Evolutionary conservation across 2,888 invertebrate genomes (phyloP).

Genomic region (Gymnosoma rotundatum): DNA sequence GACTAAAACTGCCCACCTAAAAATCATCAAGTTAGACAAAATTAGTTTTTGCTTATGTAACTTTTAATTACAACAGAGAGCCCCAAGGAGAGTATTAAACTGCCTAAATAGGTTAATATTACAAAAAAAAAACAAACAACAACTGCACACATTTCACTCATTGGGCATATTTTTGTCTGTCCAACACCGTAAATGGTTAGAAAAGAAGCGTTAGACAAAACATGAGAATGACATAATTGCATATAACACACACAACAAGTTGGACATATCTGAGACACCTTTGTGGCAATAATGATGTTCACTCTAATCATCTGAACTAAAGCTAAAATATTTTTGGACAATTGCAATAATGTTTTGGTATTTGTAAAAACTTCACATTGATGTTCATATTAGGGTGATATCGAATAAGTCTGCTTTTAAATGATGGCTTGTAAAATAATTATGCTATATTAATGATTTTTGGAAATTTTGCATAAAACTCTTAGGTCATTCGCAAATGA

Average conservation of each 20-base stretch:
- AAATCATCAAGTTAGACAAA: background rate
- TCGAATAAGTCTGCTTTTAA: too few relatives aligned
- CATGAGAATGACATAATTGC: slow-evolving; percentile 26
- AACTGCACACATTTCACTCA: background rate
- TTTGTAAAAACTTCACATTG: background rate
- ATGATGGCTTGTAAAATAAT: too few relatives aligned
- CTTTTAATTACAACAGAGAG: background rate
- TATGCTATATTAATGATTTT: too few relatives aligned
- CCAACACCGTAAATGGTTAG: slow-evolving; percentile 7
- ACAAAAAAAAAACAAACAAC: background rate
- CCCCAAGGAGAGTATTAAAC: background rate
- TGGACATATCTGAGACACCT: slow-evolving; percentile 40
- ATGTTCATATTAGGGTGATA: background rate
- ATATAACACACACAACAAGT: slow-evolving; percentile 4
- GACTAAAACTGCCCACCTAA: background rate
- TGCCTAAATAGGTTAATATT: background rate
- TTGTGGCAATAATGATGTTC: slow-evolving; percentile 10
- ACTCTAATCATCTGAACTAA: background rate
- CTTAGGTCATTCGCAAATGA: too few relatives aligned
- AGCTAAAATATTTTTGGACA: slow-evolving; percentile 21
- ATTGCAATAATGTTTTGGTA: background rate
- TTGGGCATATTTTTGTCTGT: background rate
- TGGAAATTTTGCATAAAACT: too few relatives aligned
- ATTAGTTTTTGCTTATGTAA: background rate
- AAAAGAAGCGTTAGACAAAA: background rate